These are phyloP conservation scores for Ailuropoda melanoleuca DNA, from an alignment of 2,113 vertebrate genomes.

Conservation along the genomic window DNA sequence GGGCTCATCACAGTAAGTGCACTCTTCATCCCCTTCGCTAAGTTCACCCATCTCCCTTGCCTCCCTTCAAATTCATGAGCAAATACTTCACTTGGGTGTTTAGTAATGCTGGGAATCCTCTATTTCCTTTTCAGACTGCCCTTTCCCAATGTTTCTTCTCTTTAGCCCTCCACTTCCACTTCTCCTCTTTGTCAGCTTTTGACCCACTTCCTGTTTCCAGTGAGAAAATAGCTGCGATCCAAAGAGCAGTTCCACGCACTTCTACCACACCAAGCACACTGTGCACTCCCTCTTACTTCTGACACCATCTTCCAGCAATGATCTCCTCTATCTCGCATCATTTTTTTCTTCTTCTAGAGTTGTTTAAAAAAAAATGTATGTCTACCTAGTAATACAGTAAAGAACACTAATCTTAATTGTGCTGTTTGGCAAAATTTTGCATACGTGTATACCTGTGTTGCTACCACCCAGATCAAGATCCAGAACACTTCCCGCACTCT, in stretches of 20 bases:
- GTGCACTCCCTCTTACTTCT: not conserved
- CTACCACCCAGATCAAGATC: not conserved
- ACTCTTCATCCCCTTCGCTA: not conserved
- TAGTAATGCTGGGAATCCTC: not conserved
- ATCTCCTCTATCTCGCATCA: not conserved
- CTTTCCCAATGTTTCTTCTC: not conserved
- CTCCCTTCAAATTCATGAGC: not conserved
- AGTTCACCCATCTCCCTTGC: not conserved
- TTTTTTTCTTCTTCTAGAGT: not conserved
- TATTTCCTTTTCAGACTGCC: not conserved
- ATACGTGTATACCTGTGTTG: not conserved
- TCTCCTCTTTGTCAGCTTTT: not conserved
- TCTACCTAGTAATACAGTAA: not conserved
- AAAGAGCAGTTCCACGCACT: not conserved
- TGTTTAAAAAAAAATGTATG: too few species aligned
- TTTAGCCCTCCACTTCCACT: not conserved
- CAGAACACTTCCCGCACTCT: not conserved
- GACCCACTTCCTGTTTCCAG: not conserved
- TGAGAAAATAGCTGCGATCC: not conserved
- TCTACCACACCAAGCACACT: not conserved
- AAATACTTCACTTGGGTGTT: not conserved
- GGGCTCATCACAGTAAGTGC: not conserved
- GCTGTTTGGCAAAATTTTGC: not conserved
- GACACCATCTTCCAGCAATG: not conserved
- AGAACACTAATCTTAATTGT: not conserved